Evolutionary conservation across 2,797 vertebrate genomes (phyloP), one percentile per base, ranked within the genome.

Genomic region (Danio tinwini): DNA sequence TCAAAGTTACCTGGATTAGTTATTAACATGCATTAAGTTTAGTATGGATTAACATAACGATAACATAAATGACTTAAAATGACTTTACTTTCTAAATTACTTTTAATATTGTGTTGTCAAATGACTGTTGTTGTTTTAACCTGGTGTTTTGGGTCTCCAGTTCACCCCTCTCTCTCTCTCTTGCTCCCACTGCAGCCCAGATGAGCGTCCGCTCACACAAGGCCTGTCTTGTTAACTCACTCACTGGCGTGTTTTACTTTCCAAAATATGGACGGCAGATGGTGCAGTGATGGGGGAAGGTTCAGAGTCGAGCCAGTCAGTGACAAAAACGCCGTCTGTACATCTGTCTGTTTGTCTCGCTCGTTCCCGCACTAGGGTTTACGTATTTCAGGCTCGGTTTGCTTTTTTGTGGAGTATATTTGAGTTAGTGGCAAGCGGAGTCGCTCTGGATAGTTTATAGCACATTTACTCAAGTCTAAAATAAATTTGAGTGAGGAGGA

Each of bases 231-330:
- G 93, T 95, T 93, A 71, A 56, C 83, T 17, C 16, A 64, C 88
- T 92, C 91, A 92, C 91, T 89, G 89, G 85, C 84, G 90, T 91
- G 90, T 90, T 92, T 93, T 89, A 87, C 87, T 89, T 84, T 91
- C 87, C 85, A 92, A 93, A 93, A 83, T 92, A 92, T 91, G 92
- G 88, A 75, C 87, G 91, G 90, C 89, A 92, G 92, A 90, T 84
- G 89, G 86, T 64, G 21, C 77, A 73, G 50, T 91, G 92, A 89
- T 74, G 87, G 84, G 61, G 84, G 65, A 29, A 65, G 69, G 37
- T 47, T 29, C 45, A 55, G 50, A 58, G 47, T 70, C 75, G 58
- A 45, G 65, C 45, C 68, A 74, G 76, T 81, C 83, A 53, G 67
- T 52, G 37, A 58, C 80, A 49, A 49, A 61, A 49, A 61, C 44